Base-by-base conservation (phyloP, 2,888 invertebrate genomes). In the Epistrophe eligans region DNA sequence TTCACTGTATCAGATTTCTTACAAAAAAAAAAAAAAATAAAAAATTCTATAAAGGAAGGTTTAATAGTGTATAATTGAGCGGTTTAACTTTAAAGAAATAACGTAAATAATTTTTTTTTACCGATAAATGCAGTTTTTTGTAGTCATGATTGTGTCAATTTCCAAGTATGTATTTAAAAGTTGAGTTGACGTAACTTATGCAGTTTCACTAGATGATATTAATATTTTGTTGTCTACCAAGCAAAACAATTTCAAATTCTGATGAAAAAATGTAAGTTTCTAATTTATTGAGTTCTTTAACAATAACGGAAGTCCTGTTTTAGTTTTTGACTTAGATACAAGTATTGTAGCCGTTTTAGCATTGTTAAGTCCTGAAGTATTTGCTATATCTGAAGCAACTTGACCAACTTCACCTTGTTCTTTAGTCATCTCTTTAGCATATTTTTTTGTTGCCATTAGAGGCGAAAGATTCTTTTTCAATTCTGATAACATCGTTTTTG, bases 241-340 rank as follows among this genome's bases (percentile, higher is more conserved):
- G 43, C 43, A 43, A 62, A 24, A 62, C 35, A 40, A 62, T 24
- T 62, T 62, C 15, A 66, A 45, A 48, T 48, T 32, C 11, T 17
- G 17, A 32, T 66, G 48, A n/a, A 48, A 32, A 66, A 28, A 48
- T 11, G 0, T 48, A 15, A 24, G 13, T 66, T 71, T 79, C 77
- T 92, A 92, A 90, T 93, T 92, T 89, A 93, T 93, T 77, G 93
- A 93, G 88, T 93, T 93, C 89, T 93, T 93, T 88, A 93, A 91
- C 89, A 93, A 90, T 89, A 93, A 90, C 80, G 93, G 93, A 90
- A 93, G 91, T 90, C 93, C 93, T 77, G 93, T 92, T 92, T 93
- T 93, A 88, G 93, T 93, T 92, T 93, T 93, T 89, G 93, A 92
- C 91, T 93, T 93, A 38, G 93, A 93, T 88, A 93, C 93, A 89